Conservation (phyloP, 2,797 vertebrate genomes). For the Pagetopsis macropterus region DNA sequence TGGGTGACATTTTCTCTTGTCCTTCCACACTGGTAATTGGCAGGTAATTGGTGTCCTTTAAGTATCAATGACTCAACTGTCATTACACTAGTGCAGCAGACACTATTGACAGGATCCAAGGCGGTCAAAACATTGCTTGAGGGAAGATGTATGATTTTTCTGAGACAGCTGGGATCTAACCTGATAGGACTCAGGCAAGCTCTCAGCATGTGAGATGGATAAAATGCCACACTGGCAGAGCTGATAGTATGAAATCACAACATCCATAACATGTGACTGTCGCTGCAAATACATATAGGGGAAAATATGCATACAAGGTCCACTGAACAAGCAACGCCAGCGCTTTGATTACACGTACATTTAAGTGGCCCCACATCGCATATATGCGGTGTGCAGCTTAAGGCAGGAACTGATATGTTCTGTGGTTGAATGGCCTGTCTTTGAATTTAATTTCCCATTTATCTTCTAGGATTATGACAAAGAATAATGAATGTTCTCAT, state of each 20-base stretch:
- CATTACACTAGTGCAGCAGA: slow-evolving; percentile 2
- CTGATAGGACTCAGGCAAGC: slow-evolving; percentile 10
- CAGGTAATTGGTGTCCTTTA: slow-evolving; percentile 38
- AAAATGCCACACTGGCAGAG: neutral
- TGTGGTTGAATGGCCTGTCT: slow-evolving; percentile 21
- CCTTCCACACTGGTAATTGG: slow-evolving; percentile 32
- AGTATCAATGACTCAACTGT: slow-evolving; percentile 28
- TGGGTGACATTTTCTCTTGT: neutral
- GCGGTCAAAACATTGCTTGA: slow-evolving; percentile 15
- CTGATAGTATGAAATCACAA: slow-evolving; percentile 9
- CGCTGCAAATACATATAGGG: neutral
- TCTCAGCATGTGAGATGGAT: slow-evolving; percentile 11
- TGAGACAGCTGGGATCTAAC: slow-evolving; percentile 35
- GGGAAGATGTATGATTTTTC: slow-evolving; percentile 9
- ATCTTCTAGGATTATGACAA: slow-evolving; percentile 33
- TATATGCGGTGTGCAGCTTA: slow-evolving; percentile 10
- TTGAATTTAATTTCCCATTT: slow-evolving; percentile 40
- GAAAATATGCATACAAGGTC: too few relatives aligned
- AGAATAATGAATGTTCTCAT: slow-evolving; percentile 38
- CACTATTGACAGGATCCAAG: slow-evolving; percentile 5
- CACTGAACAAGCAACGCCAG: neutral
- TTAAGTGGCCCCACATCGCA: neutral
- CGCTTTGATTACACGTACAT: slow-evolving; percentile 12
- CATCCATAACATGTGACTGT: neutral
- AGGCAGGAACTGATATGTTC: slow-evolving; percentile 19